phyloP scores from a whole-genome alignment of 2,888 invertebrate genomes.

The Acronicta leporina region DNA sequence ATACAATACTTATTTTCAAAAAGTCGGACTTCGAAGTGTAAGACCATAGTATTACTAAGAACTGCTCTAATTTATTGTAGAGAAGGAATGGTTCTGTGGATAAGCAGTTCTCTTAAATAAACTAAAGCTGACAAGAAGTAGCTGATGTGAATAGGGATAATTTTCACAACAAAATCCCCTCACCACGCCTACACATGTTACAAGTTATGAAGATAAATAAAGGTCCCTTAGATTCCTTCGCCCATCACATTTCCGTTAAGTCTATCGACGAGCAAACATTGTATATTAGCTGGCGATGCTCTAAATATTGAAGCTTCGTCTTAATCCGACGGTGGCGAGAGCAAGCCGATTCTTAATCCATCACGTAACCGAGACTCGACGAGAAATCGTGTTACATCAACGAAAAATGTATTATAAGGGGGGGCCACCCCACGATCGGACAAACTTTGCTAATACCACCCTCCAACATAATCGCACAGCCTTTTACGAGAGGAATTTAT shows the following conservation, averaged over 20 bases:
- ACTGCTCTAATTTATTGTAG: no score
- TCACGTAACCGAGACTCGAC: conserved; percentile 89
- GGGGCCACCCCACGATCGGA: conserved; percentile 81
- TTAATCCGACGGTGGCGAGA: conserved; percentile 85
- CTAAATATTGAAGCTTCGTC: conserved; percentile 84
- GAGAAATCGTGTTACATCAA: conserved; percentile 90
- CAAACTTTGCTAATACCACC: conserved; percentile 90
- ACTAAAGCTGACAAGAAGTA: conserved; percentile 9
- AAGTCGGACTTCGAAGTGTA: no score
- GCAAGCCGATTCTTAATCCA: conserved; percentile 87
- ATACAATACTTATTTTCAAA: no score
- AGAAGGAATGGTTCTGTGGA: not conserved
- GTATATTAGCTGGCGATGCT: conserved; percentile 84
- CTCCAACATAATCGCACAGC: conserved; percentile 89
- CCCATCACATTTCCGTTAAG: conserved; percentile 75
- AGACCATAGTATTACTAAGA: no score
- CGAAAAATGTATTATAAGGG: conserved; percentile 89
- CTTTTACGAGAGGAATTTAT: conserved; percentile 89
- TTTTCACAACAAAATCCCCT: conserved; percentile 47
- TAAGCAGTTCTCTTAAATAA: conserved; percentile 6
- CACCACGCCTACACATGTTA: conserved; percentile 43
- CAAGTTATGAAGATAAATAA: conserved; percentile 52
- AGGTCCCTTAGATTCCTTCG: conserved; percentile 58
- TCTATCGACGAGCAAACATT: conserved; percentile 84
- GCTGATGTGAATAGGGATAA: conserved; percentile 14